These are phyloP conservation scores for Coenobita brevimanus DNA, from an alignment of 1,140 invertebrate genomes.

Conservation along the genomic window DNA sequence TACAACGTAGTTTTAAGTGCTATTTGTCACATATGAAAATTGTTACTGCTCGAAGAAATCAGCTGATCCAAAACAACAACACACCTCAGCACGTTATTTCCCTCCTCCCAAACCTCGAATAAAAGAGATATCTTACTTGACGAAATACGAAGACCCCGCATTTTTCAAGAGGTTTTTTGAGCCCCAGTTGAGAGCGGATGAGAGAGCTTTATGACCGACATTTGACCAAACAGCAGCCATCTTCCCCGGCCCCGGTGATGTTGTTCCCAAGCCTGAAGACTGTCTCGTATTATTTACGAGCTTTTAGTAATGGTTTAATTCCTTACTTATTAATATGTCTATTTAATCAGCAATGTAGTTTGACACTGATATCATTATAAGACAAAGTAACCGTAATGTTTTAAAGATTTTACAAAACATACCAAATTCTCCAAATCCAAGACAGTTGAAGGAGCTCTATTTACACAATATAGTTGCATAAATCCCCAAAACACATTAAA, in stretches of 20 bases:
- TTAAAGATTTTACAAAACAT: no score
- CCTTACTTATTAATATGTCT: no score
- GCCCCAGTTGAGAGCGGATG: not conserved
- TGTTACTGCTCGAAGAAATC: not conserved
- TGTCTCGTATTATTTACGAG: no score
- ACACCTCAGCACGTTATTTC: not conserved
- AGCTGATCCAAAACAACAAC: not conserved
- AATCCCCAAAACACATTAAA: no score
- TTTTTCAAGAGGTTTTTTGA: constrained; percentile 45
- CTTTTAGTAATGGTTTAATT: no score
- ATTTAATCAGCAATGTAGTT: no score
- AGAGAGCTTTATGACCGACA: constrained; percentile 19
- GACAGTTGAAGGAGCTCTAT: no score
- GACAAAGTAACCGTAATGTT: no score
- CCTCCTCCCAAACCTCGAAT: not conserved
- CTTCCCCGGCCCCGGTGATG: not conserved
- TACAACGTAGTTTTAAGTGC: not conserved
- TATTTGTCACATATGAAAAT: not conserved
- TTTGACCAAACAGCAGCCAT: constrained; percentile 40
- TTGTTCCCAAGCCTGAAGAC: no score
- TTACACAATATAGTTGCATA: no score
- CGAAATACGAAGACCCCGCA: constrained; percentile 24
- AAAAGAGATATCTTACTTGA: constrained; percentile 49
- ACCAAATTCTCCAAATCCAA: no score
- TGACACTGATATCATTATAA: no score